Evolutionary conservation across 2,888 invertebrate genomes (phyloP).

Genomic region (Lithophane socia): DNA sequence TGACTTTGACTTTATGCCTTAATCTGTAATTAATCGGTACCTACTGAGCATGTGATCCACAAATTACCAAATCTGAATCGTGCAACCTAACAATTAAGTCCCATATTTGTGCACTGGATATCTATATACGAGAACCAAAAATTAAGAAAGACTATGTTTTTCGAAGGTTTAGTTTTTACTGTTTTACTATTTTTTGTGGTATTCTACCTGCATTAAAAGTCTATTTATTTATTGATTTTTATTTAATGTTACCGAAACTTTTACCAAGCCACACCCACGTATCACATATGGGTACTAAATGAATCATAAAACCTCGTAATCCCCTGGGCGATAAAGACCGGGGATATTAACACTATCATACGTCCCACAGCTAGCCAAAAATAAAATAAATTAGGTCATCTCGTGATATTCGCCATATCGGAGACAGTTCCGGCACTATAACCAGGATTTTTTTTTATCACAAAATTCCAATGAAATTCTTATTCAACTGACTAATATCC

Average conservation of each 20-base stretch:
- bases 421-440: slow-evolving; percentile 43
- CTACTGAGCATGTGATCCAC: no score
- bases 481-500: neutral
- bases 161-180: no score
- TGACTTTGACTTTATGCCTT: no score
- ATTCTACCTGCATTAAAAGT: no score
- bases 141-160: no score
- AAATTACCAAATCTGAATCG: no score
- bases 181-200: no score
- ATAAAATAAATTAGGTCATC: slow-evolving; percentile 39
- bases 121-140: no score
- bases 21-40: neutral
- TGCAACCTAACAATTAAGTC: no score
- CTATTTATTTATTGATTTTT: no score
- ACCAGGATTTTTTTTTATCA: slow-evolving; percentile 46
- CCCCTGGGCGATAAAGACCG: neutral
- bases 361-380: slow-evolving; percentile 19
- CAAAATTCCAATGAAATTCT: slow-evolving; percentile 9
- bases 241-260: no score
- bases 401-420: slow-evolving; percentile 44
- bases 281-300: neutral
- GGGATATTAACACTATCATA: neutral
- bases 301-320: neutral
- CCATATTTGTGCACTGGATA: no score
- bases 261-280: neutral